Conservation (phyloP, 1,140 invertebrate genomes). For the Pseudomyrmex dendroicus region DNA sequence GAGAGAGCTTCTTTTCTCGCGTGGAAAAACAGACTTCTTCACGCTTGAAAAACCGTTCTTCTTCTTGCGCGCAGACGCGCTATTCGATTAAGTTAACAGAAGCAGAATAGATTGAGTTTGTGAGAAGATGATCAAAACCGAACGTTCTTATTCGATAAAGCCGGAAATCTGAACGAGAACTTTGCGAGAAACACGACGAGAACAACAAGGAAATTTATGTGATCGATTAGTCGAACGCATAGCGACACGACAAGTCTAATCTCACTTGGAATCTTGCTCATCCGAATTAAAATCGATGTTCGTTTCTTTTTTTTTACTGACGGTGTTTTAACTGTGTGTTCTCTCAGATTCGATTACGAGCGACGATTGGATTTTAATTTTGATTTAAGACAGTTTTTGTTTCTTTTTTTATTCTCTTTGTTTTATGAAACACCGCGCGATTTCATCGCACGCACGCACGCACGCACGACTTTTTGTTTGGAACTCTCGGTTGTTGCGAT, state of each 20-base stretch:
- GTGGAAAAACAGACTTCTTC: neutral
- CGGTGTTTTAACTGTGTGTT: neutral
- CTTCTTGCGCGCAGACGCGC: no score
- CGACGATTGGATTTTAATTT: constrained; percentile 43
- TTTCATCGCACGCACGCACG: constrained; percentile 34
- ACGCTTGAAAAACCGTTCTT: no score
- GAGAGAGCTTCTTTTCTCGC: neutral
- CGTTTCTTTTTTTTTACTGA: neutral
- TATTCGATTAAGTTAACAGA: no score
- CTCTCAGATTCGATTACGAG: constrained; percentile 40
- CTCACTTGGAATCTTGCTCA: no score
- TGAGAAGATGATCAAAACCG: no score
- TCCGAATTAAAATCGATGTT: neutral
- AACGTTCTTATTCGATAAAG: no score
- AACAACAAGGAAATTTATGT: no score
- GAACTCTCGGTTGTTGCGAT: constrained; percentile 28
- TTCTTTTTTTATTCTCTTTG: neutral
- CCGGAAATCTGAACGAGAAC: no score
- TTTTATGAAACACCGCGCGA: constrained; percentile 46
- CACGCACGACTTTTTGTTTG: constrained; percentile 33
- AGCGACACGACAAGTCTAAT: no score
- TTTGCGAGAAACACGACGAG: no score
- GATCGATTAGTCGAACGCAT: no score
- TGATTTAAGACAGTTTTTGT: constrained; percentile 35
- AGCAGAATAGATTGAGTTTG: no score